Conservation (phyloP, 2,797 vertebrate species). For the Scomberomorus guttatus region DNA sequence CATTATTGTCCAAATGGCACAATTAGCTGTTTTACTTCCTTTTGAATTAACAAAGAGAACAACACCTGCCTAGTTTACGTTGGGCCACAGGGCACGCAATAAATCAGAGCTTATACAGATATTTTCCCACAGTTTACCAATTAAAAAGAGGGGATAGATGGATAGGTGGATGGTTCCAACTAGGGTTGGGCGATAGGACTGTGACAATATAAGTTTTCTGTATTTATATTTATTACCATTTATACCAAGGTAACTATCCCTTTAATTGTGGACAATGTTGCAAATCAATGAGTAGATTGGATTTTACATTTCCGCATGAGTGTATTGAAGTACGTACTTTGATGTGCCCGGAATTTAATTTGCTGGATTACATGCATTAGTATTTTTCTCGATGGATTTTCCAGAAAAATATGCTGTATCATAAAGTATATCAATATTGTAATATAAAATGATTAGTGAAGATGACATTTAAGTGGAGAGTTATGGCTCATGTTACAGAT, state of each 20-base stretch:
- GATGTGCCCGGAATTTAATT: neutral
- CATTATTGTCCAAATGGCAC: neutral
- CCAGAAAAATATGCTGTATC: neutral
- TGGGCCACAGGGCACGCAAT: too few relatives aligned
- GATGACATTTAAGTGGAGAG: neutral
- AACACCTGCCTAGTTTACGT: neutral
- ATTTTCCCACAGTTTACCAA: neutral
- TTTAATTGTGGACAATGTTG: too few relatives aligned
- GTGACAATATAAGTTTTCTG: neutral
- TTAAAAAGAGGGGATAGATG: neutral
- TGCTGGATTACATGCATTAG: neutral
- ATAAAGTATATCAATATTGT: neutral
- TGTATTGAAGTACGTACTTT: neutral
- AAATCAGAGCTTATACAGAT: neutral
- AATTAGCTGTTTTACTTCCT: too few relatives aligned
- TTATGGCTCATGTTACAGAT: conserved; percentile 28
- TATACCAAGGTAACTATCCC: too few relatives aligned
- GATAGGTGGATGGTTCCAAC: neutral
- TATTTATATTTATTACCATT: too few relatives aligned
- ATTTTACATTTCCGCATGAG: conserved; percentile 1
- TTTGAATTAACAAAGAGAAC: neutral
- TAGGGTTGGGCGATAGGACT: neutral
- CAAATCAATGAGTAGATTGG: neutral
- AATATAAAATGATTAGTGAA: neutral
- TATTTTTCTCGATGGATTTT: neutral